Percentiles rank a stretch among this genome's conserved stretches.
phyloP scores from a whole-genome alignment of 2,797 vertebrate species.

The Urosaurus nigricauda region DNA sequence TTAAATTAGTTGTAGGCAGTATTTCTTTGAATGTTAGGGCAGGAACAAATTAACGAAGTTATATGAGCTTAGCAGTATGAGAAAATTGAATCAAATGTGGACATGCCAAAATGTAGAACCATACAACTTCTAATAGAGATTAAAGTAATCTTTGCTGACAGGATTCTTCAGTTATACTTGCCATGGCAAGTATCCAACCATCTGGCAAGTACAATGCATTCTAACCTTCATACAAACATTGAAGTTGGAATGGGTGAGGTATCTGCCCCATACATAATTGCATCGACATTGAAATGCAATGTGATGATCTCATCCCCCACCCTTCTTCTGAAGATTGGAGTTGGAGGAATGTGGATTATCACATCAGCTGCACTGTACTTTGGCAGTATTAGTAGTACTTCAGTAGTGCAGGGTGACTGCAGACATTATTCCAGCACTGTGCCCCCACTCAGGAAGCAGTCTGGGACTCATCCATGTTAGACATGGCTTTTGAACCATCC shows the following conservation, averaged over 20 bases:
- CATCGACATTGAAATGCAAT: neutral
- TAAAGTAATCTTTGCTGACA: neutral
- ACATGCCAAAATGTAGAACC: neutral
- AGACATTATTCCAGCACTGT: neutral
- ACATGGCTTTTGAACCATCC: neutral
- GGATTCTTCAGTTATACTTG: neutral
- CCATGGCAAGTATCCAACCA: neutral
- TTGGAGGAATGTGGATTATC: neutral
- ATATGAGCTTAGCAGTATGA: neutral
- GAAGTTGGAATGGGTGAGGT: neutral
- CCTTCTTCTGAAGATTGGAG: neutral
- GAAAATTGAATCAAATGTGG: neutral
- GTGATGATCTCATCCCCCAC: neutral
- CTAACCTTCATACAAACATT: neutral
- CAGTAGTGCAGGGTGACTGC: neutral
- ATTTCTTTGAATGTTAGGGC: neutral
- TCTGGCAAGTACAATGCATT: neutral
- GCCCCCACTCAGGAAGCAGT: neutral
- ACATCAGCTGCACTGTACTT: neutral
- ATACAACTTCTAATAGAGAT: neutral
- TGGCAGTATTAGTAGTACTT: neutral
- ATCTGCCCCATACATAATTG: neutral
- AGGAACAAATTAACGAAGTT: neutral
- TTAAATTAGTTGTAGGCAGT: neutral
- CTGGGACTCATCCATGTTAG: neutral